These are phyloP conservation scores for Charadrius vociferus DNA, from an alignment of 2,113 vertebrate genomes.

Conservation along the genomic window DNA sequence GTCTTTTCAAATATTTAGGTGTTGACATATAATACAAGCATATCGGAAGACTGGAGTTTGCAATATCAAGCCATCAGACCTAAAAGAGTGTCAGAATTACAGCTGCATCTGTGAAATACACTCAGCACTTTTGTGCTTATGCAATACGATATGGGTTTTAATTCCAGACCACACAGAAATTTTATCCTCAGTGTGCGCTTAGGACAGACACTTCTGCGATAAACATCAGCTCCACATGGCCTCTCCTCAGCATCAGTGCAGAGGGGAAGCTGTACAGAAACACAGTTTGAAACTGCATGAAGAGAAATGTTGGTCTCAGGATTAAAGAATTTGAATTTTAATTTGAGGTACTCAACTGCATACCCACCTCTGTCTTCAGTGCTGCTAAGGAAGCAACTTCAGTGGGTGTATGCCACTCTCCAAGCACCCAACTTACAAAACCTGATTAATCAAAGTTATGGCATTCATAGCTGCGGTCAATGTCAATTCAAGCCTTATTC, in stretches of 20 bases:
- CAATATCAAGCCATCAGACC: neutral
- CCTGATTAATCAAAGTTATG: neutral
- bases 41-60: neutral
- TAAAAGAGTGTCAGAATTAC: neutral
- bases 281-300: neutral
- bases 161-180: neutral
- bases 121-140: neutral
- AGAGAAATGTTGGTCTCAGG: neutral
- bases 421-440: neutral
- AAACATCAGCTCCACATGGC: neutral
- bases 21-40: neutral
- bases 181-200: neutral
- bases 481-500: neutral
- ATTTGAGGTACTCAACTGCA: neutral
- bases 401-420: fast-evolving
- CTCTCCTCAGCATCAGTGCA: neutral
- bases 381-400: neutral
- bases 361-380: neutral
- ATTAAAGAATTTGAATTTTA: neutral
- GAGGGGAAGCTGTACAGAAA: neutral
- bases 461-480: neutral
- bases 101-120: neutral
- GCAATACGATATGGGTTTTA: neutral
- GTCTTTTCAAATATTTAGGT: neutral
- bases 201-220: neutral